Evolutionary conservation across 1,140 invertebrate genomes (phyloP), one percentile per base, ranked within the genome.

Genomic region (Cherax quadricarinatus): DNA sequence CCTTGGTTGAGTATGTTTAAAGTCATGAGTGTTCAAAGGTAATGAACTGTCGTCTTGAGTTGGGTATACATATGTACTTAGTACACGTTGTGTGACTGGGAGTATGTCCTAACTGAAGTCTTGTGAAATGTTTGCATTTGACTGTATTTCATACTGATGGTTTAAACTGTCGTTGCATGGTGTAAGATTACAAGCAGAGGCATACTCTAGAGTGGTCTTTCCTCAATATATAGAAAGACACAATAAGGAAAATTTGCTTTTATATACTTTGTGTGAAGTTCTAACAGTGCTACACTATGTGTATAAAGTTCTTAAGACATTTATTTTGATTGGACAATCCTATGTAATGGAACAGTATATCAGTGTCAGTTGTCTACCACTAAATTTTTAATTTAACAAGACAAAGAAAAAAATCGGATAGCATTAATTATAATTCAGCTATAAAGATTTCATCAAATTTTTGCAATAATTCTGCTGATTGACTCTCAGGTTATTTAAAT

Each of bases 101-200:
- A n/a, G 30, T 30, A 75, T 75, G 21, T 9, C 24, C 70, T n/a
- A 30, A 75, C 16, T 30, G 70, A 75, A 75, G 21, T 75, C 12
- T 75, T 75, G 70, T 7, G 21, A 75, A n/a, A 75, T 75, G 70
- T n/a, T 75, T 75, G n/a, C 70, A 75, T 4, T 75, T 24, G 70
- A 75, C 30, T 75, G 12, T 75, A 75, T 75, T 75, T 75, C 62
- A 66, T 66, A 66, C 62, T 66, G 62, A 75, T 21, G 21, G 70
- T 75, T 75, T 1, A 75, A 75, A 75, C 62, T 18, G 12, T 75
- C 30, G 70, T 75, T 75, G 70, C n/a, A 75, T 75, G n/a, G 70
- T 75, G 24, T 30, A 30, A 30, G n/a, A 75, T 75, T 75, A 30
- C 70, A 75, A 75, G 70, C 24, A 10, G 9, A 30, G n/a, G n/a